Base-by-base conservation (phyloP, 2,113 vertebrate genomes). In the Parus major region DNA sequence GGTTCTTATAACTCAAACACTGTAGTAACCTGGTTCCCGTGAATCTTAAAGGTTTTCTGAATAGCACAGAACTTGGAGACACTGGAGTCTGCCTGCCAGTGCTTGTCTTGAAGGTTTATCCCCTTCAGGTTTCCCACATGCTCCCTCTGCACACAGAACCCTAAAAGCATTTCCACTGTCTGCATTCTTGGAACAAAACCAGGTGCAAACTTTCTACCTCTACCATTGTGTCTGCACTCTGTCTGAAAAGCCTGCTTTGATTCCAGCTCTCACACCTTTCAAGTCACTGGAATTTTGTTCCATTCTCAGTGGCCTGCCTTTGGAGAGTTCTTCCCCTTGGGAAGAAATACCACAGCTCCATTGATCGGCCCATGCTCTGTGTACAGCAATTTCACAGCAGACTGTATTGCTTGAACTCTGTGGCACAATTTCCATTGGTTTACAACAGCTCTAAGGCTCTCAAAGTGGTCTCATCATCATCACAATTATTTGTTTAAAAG, bases 341-440 rank as follows among this genome's bases (percentile, higher is more conserved):
- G 92, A 95, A 95, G 88, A 64, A 88, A 73, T 3, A 42, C 80
- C 0, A 0, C 68, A 41, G 83, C 42, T 78, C 31, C 91, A 93
- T 35, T 86, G 92, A 94, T 93, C 12, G 1, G 35, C 44, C 44
- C 5, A 0, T 63, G n/a, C 64, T 75, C 86, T 68, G 64, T 15
- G 53, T 61, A 50, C 16, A 92, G 92, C 90, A 69, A 90, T 96
- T 88, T 91, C 91, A 88, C 86, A 84, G 76, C 5, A 70, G 20
- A 66, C 86, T 60, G 1, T 57, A 84, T 22, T 91, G 80, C 91
- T 75, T 90, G 79, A 96, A 92, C 90, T 66, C 80, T 0, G 0
- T 36, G 64, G 39, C 77, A 75, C 76, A 53, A 88, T 82, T 94
- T 91, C 80, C 77, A 84, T 47, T 88, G 80, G 92, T 93, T 94